These are phyloP conservation scores for Cydia amplana DNA, from an alignment of 1,140 invertebrate species.

Conservation along the genomic window DNA sequence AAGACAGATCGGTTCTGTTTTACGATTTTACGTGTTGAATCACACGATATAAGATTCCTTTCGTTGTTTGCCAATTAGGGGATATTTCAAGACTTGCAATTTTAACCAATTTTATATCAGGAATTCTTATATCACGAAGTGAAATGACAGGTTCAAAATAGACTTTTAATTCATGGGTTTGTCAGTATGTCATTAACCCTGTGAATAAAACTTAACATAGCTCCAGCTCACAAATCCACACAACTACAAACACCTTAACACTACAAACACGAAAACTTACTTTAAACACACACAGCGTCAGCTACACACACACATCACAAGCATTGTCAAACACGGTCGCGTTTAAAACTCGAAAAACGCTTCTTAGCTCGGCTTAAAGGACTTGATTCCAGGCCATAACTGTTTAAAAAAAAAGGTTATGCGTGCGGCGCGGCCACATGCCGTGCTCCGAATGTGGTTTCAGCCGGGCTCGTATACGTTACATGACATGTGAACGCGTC, in stretches of 20 bases:
- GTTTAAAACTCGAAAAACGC: constrained; percentile 36
- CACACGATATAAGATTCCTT: too few species aligned
- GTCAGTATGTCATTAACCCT: background rate
- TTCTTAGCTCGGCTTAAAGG: constrained; percentile 50
- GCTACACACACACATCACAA: constrained; percentile 15
- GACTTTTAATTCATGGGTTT: too few species aligned
- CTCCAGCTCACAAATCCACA: background rate
- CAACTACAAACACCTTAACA: background rate
- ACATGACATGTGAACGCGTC: constrained; percentile 55
- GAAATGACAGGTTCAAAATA: background rate
- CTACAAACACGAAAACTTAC: constrained; percentile 20
- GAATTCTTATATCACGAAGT: background rate
- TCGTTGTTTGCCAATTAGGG: too few species aligned
- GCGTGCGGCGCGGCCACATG: constrained; percentile 66
- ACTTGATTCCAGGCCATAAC: constrained; percentile 27
- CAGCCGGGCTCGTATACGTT: constrained; percentile 50
- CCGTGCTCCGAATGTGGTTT: constrained; percentile 58
- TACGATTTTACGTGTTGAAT: too few species aligned
- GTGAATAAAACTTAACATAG: background rate
- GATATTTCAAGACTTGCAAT: too few species aligned
- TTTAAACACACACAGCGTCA: constrained; percentile 25
- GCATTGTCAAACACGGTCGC: constrained; percentile 34
- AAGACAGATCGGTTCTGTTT: too few species aligned
- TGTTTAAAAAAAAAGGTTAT: constrained; percentile 39
- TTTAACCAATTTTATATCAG: background rate